A percentile compares a stretch with the other conserved stretches of the same genome.
Evolutionary conservation across 1,140 invertebrate genomes (phyloP).

Genomic region (Aricia agestis): DNA sequence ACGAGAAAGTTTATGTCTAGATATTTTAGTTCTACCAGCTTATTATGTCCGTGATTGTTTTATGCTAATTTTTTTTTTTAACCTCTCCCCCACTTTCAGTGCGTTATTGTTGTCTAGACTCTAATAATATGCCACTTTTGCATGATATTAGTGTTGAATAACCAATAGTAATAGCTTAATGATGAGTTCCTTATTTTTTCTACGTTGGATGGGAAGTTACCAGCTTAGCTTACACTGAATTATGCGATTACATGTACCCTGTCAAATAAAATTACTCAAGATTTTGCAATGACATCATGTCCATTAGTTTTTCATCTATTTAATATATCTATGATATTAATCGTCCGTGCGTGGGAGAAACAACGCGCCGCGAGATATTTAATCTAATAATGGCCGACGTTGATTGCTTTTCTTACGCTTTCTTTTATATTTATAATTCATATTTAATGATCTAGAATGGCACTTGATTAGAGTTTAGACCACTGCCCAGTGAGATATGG

Average conservation of each 20-base stretch:
- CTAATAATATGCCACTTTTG: too few relatives aligned
- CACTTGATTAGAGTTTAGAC: constrained; percentile 59
- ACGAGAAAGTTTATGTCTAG: background rate
- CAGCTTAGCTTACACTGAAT: too few relatives aligned
- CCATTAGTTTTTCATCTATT: constrained; percentile 11
- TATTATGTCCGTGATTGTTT: too few relatives aligned
- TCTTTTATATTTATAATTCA: constrained; percentile 72
- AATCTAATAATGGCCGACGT: constrained; percentile 62
- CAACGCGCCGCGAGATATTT: constrained; percentile 50
- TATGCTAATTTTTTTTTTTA: too few relatives aligned
- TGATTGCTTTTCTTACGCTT: constrained; percentile 68
- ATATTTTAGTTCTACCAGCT: too few relatives aligned
- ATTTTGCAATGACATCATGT: constrained; percentile 8
- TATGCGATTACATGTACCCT: background rate
- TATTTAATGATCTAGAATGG: constrained; percentile 70
- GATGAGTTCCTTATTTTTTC: too few relatives aligned
- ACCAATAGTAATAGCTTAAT: too few relatives aligned
- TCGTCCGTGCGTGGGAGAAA: constrained; percentile 15
- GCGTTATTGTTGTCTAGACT: too few relatives aligned
- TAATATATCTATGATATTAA: constrained; percentile 12
- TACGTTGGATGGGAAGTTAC: too few relatives aligned
- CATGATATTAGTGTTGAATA: too few relatives aligned
- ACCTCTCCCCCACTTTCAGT: too few relatives aligned
- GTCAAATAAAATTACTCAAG: background rate
- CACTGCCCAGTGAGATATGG: constrained; percentile 39